Percentiles rank a stretch among this genome's conserved stretches.
These are phyloP conservation scores for Dione juno DNA, from an alignment of 2,888 invertebrate species.

Conservation along the genomic window DNA sequence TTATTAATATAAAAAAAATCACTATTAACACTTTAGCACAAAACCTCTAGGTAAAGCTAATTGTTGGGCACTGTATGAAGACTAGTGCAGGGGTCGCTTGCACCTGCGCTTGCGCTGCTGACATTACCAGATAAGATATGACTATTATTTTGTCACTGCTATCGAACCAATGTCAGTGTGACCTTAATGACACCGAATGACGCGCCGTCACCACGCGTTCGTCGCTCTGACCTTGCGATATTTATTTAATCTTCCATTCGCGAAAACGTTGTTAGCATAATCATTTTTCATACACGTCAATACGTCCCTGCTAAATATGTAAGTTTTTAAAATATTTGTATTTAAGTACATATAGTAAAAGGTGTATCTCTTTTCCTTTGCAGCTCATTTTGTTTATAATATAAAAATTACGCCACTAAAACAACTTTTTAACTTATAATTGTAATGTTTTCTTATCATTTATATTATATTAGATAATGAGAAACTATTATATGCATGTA, in stretches of 20 bases:
- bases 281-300: constrained; percentile 49
- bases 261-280: constrained; percentile 66
- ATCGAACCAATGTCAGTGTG: constrained; percentile 82
- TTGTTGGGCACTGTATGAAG: constrained; percentile 47
- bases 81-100: constrained; percentile 70
- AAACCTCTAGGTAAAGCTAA: neutral
- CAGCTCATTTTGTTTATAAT: neutral
- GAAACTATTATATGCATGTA: too few species aligned
- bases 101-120: constrained; percentile 79
- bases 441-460: too few species aligned
- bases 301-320: constrained; percentile 18
- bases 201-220: constrained; percentile 68
- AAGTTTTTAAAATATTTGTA: constrained; percentile 7
- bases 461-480: too few species aligned
- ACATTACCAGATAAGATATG: constrained; percentile 82
- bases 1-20: too few species aligned
- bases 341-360: neutral
- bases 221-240: constrained; percentile 78
- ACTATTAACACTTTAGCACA: neutral
- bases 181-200: constrained; percentile 82
- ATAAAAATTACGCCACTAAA: too few species aligned
- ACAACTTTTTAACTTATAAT: too few species aligned
- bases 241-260: constrained; percentile 80
- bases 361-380: neutral
- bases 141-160: constrained; percentile 81